A percentile compares a stretch with the other conserved stretches of the same genome.
phyloP scores from a whole-genome alignment of 2,113 vertebrate species.

The Sylvia atricapilla region DNA sequence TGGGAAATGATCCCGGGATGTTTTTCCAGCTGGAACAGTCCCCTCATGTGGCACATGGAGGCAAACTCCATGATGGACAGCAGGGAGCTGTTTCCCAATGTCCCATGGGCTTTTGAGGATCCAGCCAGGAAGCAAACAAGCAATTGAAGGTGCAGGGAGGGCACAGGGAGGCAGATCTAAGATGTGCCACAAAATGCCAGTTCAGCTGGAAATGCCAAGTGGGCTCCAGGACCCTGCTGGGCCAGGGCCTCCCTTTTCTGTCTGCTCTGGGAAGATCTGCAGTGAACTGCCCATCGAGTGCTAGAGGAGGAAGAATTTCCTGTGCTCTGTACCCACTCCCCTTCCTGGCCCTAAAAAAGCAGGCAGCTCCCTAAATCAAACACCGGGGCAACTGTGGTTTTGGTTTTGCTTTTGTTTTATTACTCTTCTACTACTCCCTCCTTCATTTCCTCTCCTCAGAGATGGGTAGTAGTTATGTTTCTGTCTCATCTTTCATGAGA shows the following conservation, averaged over 20 bases:
- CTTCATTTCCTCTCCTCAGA: not conserved
- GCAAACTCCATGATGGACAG: not conserved
- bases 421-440: not conserved
- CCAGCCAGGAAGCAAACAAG: not conserved
- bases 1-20: not conserved
- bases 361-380: not conserved
- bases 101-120: not conserved
- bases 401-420: not conserved
- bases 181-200: not conserved
- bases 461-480: not conserved
- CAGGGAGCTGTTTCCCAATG: not conserved
- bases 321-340: not conserved
- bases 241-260: not conserved
- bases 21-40: not conserved
- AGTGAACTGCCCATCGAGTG: not conserved
- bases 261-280: not conserved
- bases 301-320: not conserved
- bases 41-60: rapidly evolving
- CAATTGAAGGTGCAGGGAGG: not conserved
- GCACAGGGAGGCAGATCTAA: not conserved
- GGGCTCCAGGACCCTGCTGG: not conserved
- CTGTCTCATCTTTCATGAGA: not conserved
- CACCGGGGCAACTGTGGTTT: not conserved
- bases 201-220: not conserved
- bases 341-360: not conserved